These are phyloP conservation scores for Ptilodon capucinus DNA, from an alignment of 2,888 invertebrate genomes.

Conservation along the genomic window DNA sequence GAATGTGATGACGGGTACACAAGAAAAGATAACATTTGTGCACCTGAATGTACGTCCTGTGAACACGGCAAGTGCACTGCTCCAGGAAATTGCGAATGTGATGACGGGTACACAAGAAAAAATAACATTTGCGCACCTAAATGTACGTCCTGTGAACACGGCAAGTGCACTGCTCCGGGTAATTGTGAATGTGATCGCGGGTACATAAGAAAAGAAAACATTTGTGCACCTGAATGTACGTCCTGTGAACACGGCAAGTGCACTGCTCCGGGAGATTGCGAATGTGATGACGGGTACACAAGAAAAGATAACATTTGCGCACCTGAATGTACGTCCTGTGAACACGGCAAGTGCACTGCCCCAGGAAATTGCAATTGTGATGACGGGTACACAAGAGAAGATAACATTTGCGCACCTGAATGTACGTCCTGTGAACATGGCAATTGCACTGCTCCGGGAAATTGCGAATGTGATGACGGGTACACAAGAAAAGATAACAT, in stretches of 20 bases:
- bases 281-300: too few species aligned
- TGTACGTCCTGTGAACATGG: slow-evolving; percentile 37
- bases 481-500: slow-evolving; percentile 6
- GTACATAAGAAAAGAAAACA: slow-evolving; percentile 6
- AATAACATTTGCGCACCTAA: slow-evolving; percentile 30
- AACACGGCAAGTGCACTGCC: neutral
- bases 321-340: neutral
- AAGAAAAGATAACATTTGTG: neutral
- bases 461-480: slow-evolving; percentile 35
- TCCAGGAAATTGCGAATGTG: neutral
- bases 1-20: neutral
- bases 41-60: neutral
- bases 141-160: slow-evolving; percentile 35
- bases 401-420: slow-evolving; percentile 30
- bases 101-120: neutral
- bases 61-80: neutral
- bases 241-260: slow-evolving; percentile 27
- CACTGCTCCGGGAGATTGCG: slow-evolving; percentile 16
- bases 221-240: slow-evolving; percentile 7
- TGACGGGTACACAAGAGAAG: neutral
- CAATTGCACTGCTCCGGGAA: slow-evolving; percentile 33
- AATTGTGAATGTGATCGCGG: slow-evolving; percentile 35
- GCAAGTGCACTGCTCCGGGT: slow-evolving; percentile 34
- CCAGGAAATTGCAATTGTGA: neutral
- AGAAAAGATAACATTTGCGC: too few species aligned